Base-by-base conservation (phyloP, 2,113 vertebrate genomes). In the Cynopterus brachyotis region DNA sequence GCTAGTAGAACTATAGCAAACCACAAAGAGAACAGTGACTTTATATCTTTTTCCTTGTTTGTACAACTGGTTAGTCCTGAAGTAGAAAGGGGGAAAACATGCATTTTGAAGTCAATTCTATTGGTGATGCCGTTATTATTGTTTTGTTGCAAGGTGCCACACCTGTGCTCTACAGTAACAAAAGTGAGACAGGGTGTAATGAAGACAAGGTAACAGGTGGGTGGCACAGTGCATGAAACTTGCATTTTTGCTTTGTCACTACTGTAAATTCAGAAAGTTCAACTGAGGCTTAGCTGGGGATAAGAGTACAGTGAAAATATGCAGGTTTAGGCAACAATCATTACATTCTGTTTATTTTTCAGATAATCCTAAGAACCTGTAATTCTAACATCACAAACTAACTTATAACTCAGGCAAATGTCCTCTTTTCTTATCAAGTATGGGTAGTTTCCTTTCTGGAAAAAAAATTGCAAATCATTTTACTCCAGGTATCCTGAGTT, bases 21-120 rank as follows among this genome's bases (percentile, higher is more conserved):
- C 45, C 30, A 2, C 55, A 97, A 97, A 96, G 1, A 67, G 96
- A 94, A 91, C n/a, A 97, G 72, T 91, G 88, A 95, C 94, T 96
- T 91, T 95, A 64, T 94, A 85, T 73, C 94, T 92, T 96, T 96
- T 96, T 96, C 95, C 96, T 96, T 98, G 35, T 98, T 97, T 96
- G 97, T 88, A 89, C 84, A 96, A 89, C 98, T 94, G 95, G 91
- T 96, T 98, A 96, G 97, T 98, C 94, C 96, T 96, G 85, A 97
- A 98, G 97, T 95, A 98, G 95, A 97, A 98, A 95, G 96, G 96
- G 80, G 78, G 22, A 84, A 96, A 97, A 96, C 89, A 47, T 98
- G 97, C 85, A 97, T 95, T 98, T 66, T 97, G 96, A 98, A 96
- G 94, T 97, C 89, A 91, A 91, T 97, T 97, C 98, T 97, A 97